Evolutionary conservation across 2,113 vertebrate species (phyloP).

Genomic region (Macquaria australasica): DNA sequence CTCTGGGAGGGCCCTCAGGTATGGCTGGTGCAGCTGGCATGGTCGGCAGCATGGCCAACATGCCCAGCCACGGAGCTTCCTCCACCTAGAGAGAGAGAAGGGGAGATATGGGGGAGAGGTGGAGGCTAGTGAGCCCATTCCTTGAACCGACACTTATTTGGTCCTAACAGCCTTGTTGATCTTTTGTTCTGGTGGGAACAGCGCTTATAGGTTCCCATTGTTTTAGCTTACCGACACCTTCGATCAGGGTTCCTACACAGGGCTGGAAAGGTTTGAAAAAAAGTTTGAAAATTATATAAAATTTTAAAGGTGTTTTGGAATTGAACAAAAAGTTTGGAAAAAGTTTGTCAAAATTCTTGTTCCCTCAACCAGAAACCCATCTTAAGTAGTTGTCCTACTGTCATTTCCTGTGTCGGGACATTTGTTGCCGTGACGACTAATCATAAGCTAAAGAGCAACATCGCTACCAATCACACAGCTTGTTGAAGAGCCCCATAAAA

Average conservation of each 20-base stretch:
- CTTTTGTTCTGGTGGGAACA: slow-evolving; percentile 45
- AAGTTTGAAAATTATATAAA: not conserved
- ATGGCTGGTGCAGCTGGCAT: slow-evolving; percentile 79
- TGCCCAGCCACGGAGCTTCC: slow-evolving; percentile 77
- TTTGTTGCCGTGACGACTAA: slow-evolving; percentile 30
- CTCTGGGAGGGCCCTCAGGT: slow-evolving; percentile 82
- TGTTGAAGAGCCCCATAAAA: slow-evolving; percentile 22
- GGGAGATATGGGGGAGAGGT: not conserved
- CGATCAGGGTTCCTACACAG: slow-evolving; percentile 69
- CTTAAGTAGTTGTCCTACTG: slow-evolving; percentile 31
- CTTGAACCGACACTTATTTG: slow-evolving; percentile 48
- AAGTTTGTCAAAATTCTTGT: not conserved
- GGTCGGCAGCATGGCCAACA: slow-evolving; percentile 77
- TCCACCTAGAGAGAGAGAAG: slow-evolving; percentile 64
- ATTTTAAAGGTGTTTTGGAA: slow-evolving; percentile 39
- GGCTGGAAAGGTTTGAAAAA: slow-evolving; percentile 5
- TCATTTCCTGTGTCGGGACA: too few species aligned
- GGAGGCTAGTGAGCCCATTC: slow-evolving; percentile 44
- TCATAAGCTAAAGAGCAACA: slow-evolving; percentile 29
- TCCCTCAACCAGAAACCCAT: slow-evolving; percentile 13
- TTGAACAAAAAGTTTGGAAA: slow-evolving; percentile 22
- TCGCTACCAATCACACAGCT: slow-evolving; percentile 25
- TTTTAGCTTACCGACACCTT: slow-evolving; percentile 48
- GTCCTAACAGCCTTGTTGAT: slow-evolving; percentile 67
- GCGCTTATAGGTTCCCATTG: slow-evolving; percentile 9